These are phyloP conservation scores for Pissodes strobi DNA, from an alignment of 1,140 invertebrate genomes.

Conservation along the genomic window DNA sequence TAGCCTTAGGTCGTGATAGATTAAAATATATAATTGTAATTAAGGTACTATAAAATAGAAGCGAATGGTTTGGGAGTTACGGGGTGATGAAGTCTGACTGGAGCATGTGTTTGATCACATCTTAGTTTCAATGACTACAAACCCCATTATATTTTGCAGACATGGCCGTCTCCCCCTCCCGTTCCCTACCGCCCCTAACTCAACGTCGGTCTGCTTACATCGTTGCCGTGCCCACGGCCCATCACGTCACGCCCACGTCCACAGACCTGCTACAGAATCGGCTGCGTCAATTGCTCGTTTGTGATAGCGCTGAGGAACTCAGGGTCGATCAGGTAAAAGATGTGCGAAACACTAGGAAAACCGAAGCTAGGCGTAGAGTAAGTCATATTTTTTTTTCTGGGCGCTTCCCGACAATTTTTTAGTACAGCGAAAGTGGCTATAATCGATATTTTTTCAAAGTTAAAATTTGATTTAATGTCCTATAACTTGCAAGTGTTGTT, in stretches of 20 bases:
- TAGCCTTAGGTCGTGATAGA: too few species aligned
- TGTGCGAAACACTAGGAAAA: too few species aligned
- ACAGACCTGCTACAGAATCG: conserved; percentile 78
- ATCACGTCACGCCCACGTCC: conserved; percentile 44
- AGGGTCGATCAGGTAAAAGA: conserved; percentile 51
- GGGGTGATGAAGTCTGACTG: too few species aligned
- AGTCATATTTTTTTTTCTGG: neutral
- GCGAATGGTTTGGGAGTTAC: too few species aligned
- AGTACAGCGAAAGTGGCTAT: neutral
- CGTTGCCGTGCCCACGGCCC: neutral
- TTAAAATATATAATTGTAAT: too few species aligned
- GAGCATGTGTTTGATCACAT: too few species aligned
- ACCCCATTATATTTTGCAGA: conserved; percentile 59
- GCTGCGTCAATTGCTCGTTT: conserved; percentile 72
- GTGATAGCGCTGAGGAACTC: conserved; percentile 64
- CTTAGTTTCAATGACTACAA: too few species aligned
- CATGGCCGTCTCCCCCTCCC: conserved; percentile 62
- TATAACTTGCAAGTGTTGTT: too few species aligned
- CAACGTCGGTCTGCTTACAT: conserved; percentile 48
- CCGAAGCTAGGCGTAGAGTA: conserved; percentile 3
- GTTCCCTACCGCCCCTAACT: conserved; percentile 61
- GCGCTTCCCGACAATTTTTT: neutral
- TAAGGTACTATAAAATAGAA: too few species aligned
- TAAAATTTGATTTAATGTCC: too few species aligned
- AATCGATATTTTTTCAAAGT: neutral